Evolutionary conservation across 1,140 invertebrate species (phyloP), one percentile per base, ranked within the genome.

Genomic region (Neelides sp.): DNA sequence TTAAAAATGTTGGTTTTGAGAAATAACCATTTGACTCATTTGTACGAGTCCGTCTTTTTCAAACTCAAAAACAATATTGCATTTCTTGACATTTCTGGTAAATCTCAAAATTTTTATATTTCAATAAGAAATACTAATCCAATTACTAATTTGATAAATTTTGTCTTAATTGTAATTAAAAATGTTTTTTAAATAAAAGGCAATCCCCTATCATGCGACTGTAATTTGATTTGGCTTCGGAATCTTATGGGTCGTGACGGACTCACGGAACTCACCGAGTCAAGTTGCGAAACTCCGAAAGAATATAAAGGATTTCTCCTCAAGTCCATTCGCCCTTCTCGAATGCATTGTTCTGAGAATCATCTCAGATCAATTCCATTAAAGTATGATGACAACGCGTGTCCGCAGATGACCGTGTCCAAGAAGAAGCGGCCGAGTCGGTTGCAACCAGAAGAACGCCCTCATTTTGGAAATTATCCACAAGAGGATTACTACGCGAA

Each of bases 71-170:
- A 78, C 36, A 87, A 85, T 50, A 82, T 88, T 44, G 83, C 83
- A 5, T 74, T 84, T 58, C 69, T 90, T 20, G 85, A 89, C 67
- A 78, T 90, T 48, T 83, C 87, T 68, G 85, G 84, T 86, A 71
- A 71, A 70, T 67, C 23, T 32, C 7, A 46, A 46, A 22, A 43
- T 43, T 7, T 22, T 22, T 8, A 15, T 47, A 20, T 47, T 41
- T 13, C 12, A 39, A n/a, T n/a, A n/a, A n/a, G n/a, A n/a, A n/a
- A n/a, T n/a, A n/a, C n/a, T n/a, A n/a, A n/a, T n/a, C n/a, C n/a
- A n/a, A n/a, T n/a, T n/a, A n/a, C n/a, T n/a, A n/a, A n/a, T n/a
- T n/a, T n/a, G n/a, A n/a, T n/a, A n/a, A n/a, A n/a, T 8, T 37
- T 44, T 32, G 7, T 30, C 22, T 20, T 50, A 12, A 41, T 41